A percentile compares a stretch with the other conserved stretches of the same genome.
These are phyloP conservation scores for Lanistes nyassanus DNA, from an alignment of 1,140 invertebrate genomes.

Conservation along the genomic window DNA sequence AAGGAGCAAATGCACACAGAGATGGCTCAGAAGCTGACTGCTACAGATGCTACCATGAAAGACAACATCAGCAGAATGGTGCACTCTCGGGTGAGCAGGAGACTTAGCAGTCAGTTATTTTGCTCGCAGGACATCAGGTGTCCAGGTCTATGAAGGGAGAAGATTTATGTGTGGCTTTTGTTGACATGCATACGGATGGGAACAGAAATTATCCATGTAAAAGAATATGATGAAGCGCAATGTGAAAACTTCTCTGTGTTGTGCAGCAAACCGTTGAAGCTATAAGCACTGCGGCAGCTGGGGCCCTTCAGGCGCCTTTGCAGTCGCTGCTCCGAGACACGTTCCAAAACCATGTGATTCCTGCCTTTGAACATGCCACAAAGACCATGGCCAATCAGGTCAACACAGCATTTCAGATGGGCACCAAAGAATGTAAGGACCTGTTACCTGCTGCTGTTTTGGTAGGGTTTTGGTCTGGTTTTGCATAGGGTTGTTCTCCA, in stretches of 20 bases:
- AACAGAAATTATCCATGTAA: no score
- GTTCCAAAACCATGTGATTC: conserved; percentile 79
- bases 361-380: conserved; percentile 85
- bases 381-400: conserved; percentile 88
- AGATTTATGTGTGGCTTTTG: no score
- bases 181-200: no score
- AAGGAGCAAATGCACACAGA: conserved; percentile 77
- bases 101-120: no score
- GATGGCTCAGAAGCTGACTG: conserved; percentile 76
- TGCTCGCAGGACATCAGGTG: not conserved
- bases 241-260: no score
- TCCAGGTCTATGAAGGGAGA: not conserved
- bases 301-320: conserved; percentile 75
- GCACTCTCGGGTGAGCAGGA: conserved; percentile 74
- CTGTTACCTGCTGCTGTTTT: no score
- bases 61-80: conserved; percentile 83
- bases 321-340: conserved; percentile 79
- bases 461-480: no score
- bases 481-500: no score
- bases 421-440: conserved; percentile 88
- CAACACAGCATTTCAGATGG: conserved; percentile 84
- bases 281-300: conserved; percentile 75
- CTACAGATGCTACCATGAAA: conserved; percentile 79
- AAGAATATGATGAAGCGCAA: no score
- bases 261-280: conserved; percentile 79